phyloP scores from a whole-genome alignment of 2,888 invertebrate genomes.

The Ormyrus thymus region DNA sequence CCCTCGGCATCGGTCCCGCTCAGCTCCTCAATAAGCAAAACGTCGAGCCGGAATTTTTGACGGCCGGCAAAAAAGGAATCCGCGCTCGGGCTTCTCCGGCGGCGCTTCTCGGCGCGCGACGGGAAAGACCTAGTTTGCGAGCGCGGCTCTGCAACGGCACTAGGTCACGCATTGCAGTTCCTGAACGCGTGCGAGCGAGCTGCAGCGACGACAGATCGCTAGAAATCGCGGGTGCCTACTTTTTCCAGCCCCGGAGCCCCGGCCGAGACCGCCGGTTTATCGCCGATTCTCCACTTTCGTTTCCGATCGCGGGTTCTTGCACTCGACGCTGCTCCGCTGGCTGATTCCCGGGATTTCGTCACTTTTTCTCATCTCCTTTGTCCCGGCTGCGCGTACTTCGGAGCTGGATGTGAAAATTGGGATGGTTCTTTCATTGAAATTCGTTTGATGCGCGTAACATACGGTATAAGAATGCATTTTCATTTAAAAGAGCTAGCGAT shows the following conservation, averaged over 20 bases:
- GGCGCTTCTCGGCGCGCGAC: neutral
- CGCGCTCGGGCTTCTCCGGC: conserved; percentile 2
- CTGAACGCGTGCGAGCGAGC: conserved; percentile 61
- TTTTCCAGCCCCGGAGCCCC: neutral
- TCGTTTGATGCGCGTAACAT: too few species aligned
- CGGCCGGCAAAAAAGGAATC: conserved; percentile 9
- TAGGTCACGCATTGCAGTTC: conserved; percentile 74
- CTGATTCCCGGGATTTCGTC: neutral
- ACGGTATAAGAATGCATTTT: too few species aligned
- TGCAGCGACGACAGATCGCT: conserved; percentile 26
- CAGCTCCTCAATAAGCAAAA: neutral
- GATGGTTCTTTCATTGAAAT: too few species aligned
- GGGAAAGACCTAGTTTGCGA: conserved; percentile 49
- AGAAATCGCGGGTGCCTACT: conserved; percentile 19
- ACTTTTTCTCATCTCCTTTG: too few species aligned
- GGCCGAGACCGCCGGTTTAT: neutral
- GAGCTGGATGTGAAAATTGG: too few species aligned
- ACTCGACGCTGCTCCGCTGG: conserved; percentile 66
- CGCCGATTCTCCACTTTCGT: conserved; percentile 50
- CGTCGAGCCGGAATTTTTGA: conserved; percentile 9
- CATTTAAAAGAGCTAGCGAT: too few species aligned
- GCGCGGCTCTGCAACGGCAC: conserved; percentile 47
- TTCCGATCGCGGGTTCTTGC: conserved; percentile 49
- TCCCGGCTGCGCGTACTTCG: too few species aligned
- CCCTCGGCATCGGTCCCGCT: too few species aligned